A percentile compares a stretch with the other conserved stretches of the same genome.
Evolutionary conservation across 2,113 vertebrate genomes (phyloP).

Genomic region (Pollimyrus isidori): DNA sequence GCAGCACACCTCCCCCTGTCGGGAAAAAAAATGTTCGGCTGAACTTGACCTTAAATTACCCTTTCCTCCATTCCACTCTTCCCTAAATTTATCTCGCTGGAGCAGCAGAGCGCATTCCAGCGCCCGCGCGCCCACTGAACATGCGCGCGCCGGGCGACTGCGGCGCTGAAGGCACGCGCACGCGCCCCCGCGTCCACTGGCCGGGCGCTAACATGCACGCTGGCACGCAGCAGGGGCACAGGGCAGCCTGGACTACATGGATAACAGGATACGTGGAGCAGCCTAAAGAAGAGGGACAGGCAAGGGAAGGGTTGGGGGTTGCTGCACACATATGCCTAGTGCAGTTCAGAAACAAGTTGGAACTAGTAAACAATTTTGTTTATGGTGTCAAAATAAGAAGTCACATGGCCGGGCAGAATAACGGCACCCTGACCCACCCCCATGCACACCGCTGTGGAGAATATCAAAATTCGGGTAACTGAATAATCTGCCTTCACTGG

Average conservation of each 20-base stretch:
- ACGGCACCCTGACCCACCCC: not conserved
- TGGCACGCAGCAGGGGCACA: not conserved
- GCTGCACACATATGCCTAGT: not conserved
- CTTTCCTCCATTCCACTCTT: slow-evolving; percentile 34
- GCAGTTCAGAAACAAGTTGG: not conserved
- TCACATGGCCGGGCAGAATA: not conserved
- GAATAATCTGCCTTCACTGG: not conserved
- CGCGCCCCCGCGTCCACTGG: not conserved
- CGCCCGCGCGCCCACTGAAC: slow-evolving; percentile 36
- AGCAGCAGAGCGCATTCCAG: slow-evolving; percentile 40
- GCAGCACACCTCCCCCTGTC: slow-evolving; percentile 35
- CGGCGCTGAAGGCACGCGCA: not conserved
- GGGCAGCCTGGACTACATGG: not conserved
- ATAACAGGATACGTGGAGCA: slow-evolving; percentile 1
- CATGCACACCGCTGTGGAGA: not conserved
- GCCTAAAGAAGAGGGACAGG: not conserved
- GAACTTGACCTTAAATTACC: slow-evolving; percentile 46
- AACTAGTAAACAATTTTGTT: slow-evolving; percentile 22
- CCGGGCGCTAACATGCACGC: not conserved
- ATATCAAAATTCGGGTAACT: not conserved
- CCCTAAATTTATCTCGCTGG: slow-evolving; percentile 41
- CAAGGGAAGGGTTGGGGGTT: slow-evolving; percentile 10
- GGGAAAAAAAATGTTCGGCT: slow-evolving; percentile 23
- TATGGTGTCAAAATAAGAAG: not conserved
- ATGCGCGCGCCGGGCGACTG: slow-evolving; percentile 16